These are phyloP conservation scores for Chelonus formosanus DNA, from an alignment of 2,888 invertebrate species.

Conservation along the genomic window DNA sequence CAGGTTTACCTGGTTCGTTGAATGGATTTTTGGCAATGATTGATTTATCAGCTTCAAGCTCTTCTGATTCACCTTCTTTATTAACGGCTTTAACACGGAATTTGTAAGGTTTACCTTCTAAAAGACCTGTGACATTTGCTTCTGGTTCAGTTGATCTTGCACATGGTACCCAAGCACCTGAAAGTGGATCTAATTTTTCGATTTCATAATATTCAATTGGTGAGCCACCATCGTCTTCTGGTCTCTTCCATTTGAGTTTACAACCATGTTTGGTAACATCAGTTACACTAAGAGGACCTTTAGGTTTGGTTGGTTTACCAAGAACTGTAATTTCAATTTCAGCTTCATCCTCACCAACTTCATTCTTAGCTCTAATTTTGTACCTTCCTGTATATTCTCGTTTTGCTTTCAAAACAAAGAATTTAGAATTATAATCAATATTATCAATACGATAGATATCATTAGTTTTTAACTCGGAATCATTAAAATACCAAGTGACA, in stretches of 20 bases:
- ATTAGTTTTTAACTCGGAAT: slow-evolving; percentile 71
- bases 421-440: slow-evolving; percentile 90
- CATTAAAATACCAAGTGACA: slow-evolving; percentile 88
- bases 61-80: slow-evolving; percentile 97
- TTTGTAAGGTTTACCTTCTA: slow-evolving; percentile 96
- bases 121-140: slow-evolving; percentile 82
- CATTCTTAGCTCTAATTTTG: slow-evolving; percentile 88
- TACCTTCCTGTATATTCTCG: slow-evolving; percentile 88
- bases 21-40: slow-evolving; percentile 99
- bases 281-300: slow-evolving; percentile 87
- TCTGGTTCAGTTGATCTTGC: slow-evolving; percentile 87
- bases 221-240: slow-evolving; percentile 94
- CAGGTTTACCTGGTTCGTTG: slow-evolving; percentile 93
- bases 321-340: slow-evolving; percentile 89
- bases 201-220: slow-evolving; percentile 96
- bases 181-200: slow-evolving; percentile 91
- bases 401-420: slow-evolving; percentile 84
- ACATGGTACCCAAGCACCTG: slow-evolving; percentile 93
- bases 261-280: slow-evolving; percentile 93
- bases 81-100: slow-evolving; percentile 98
- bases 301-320: slow-evolving; percentile 80
- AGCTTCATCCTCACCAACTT: slow-evolving; percentile 91
- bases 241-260: slow-evolving; percentile 91
- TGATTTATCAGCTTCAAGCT: slow-evolving; percentile 90
- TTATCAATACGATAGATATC: slow-evolving; percentile 79